A percentile compares a stretch with the other conserved stretches of the same genome.
phyloP scores from a whole-genome alignment of 2,113 vertebrate genomes.

The Arenaria interpres region DNA sequence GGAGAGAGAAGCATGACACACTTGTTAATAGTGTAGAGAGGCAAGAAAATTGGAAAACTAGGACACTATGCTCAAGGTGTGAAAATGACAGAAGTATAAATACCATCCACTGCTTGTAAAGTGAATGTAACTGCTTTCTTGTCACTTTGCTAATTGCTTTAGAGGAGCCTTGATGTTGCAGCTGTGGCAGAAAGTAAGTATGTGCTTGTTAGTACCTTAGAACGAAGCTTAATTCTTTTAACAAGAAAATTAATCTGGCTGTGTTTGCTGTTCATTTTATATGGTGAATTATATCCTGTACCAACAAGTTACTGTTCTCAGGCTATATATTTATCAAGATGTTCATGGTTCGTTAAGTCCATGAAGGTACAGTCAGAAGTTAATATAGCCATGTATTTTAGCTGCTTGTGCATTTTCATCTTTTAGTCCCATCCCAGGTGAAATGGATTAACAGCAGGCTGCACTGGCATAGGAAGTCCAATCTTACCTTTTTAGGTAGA shows the following conservation, averaged over 20 bases:
- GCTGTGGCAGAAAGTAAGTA: neutral
- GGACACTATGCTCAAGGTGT: neutral
- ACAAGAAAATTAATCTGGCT: neutral
- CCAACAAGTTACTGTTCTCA: neutral
- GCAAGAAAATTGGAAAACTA: neutral
- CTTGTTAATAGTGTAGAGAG: neutral
- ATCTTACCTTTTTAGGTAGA: neutral
- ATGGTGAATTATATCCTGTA: neutral
- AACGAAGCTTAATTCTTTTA: neutral
- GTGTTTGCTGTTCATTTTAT: neutral
- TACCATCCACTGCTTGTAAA: neutral
- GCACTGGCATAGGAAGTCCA: neutral
- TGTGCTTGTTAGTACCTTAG: neutral
- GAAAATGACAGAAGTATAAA: neutral
- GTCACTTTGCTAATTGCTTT: slow-evolving; percentile 10
- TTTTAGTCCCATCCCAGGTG: neutral
- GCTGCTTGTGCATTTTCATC: neutral
- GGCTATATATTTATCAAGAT: neutral
- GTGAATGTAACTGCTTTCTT: neutral
- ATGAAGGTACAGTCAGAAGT: neutral
- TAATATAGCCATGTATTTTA: neutral
- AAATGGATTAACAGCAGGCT: neutral
- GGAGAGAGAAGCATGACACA: neutral
- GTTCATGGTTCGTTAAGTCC: neutral
- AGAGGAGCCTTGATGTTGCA: neutral